phyloP scores from a whole-genome alignment of 1,140 invertebrate genomes.

The Asbolus verrucosus region DNA sequence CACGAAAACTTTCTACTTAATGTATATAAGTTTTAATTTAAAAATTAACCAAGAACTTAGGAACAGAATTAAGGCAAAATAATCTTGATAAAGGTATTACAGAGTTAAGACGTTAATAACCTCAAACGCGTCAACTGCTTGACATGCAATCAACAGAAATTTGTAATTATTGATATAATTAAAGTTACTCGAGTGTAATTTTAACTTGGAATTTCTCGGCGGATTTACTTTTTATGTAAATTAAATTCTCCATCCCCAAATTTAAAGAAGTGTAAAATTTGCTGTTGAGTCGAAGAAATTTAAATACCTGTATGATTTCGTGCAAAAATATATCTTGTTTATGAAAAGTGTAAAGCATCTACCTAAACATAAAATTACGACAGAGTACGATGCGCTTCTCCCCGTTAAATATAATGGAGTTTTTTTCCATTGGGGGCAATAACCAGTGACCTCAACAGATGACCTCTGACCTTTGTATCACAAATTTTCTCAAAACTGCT shows the following conservation, averaged over 20 bases:
- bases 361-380: constrained; percentile 20
- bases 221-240: constrained; percentile 11
- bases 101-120: not conserved
- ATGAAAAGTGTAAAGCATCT: too few species aligned
- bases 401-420: constrained; percentile 14
- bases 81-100: too few species aligned
- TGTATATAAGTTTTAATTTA: too few species aligned
- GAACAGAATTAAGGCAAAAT: too few species aligned
- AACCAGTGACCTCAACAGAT: constrained; percentile 9
- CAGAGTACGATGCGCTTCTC: not conserved
- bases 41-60: too few species aligned
- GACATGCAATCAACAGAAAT: constrained; percentile 21
- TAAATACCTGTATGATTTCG: too few species aligned
- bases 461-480: constrained; percentile 6
- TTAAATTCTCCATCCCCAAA: constrained; percentile 13
- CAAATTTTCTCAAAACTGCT: constrained; percentile 14
- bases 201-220: constrained; percentile 13
- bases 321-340: too few species aligned
- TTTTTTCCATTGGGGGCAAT: constrained; percentile 22
- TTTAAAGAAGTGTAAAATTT: too few species aligned
- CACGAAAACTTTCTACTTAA: not conserved
- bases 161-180: constrained; percentile 14
- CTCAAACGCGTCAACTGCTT: not conserved
- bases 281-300: too few species aligned
- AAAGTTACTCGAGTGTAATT: constrained; percentile 5